Conservation (phyloP, 1,140 invertebrate species). For the Drosophila pachea region DNA sequence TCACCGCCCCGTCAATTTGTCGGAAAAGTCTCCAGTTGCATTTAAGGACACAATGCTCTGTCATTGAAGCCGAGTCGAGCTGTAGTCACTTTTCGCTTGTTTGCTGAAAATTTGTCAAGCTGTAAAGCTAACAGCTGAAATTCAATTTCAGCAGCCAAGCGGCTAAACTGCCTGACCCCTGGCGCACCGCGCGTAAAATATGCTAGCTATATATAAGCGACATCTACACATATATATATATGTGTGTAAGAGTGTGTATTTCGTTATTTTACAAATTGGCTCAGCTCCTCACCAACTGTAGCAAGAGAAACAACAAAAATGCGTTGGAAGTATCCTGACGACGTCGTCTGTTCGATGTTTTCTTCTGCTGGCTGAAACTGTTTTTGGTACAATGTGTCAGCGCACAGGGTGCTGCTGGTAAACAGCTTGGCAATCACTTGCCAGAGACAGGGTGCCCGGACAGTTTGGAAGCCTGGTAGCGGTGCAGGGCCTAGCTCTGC, state of each 20-base stretch:
- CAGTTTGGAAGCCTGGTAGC: too few species aligned
- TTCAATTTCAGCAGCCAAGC: constrained; percentile 65
- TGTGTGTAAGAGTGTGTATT: constrained; percentile 22
- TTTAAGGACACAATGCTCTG: constrained; percentile 16
- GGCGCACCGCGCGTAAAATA: constrained; percentile 49
- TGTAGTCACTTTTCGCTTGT: constrained; percentile 58
- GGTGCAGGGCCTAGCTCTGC: too few species aligned
- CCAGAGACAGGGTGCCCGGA: too few species aligned
- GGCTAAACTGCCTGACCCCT: constrained; percentile 52
- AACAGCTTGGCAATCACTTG: not conserved
- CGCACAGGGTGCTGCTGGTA: constrained; percentile 15
- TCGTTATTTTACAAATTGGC: constrained; percentile 72
- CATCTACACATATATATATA: too few species aligned
- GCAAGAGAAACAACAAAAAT: constrained; percentile 31
- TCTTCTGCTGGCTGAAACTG: not conserved
- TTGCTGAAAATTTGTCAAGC: constrained; percentile 68
- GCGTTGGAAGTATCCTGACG: constrained; percentile 50
- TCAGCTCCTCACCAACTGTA: constrained; percentile 45
- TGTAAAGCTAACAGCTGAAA: constrained; percentile 61
- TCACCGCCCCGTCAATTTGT: constrained; percentile 7
- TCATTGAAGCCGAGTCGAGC: constrained; percentile 29
- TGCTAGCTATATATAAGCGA: constrained; percentile 53
- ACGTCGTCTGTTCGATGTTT: constrained; percentile 35
- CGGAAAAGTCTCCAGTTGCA: constrained; percentile 6
- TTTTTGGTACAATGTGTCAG: not conserved